Percentiles rank a stretch among this genome's conserved stretches.
These are phyloP conservation scores for Tychaedon coryphoeus DNA, from an alignment of 2,113 vertebrate genomes.

Conservation along the genomic window DNA sequence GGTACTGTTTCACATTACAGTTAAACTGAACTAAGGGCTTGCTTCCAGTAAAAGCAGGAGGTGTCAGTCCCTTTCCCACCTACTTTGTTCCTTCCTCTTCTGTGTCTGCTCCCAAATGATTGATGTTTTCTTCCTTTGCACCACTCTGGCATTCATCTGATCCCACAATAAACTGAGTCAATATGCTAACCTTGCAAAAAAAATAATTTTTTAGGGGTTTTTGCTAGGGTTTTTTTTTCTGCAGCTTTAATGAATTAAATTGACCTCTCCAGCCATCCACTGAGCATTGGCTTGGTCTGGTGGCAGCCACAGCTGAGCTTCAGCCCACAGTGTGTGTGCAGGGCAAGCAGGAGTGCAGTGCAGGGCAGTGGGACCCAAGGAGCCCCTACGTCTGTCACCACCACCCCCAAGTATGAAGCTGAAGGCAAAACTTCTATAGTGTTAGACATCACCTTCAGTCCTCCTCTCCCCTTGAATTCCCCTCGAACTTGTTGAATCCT, in stretches of 20 bases:
- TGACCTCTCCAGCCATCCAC: no score
- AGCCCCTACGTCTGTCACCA: not conserved
- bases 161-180: not conserved
- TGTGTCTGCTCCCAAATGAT: not conserved
- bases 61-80: not conserved
- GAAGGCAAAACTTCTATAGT: not conserved
- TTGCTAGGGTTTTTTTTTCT: not conserved
- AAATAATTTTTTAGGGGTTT: rapidly evolving
- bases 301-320: not conserved
- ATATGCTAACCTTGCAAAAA: not conserved
- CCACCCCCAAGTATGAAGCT: not conserved
- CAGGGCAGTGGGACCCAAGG: rapidly evolving
- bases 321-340: not conserved
- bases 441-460: not conserved
- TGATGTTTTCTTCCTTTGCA: not conserved
- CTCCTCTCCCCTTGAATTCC: not conserved
- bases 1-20: not conserved
- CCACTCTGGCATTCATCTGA: not conserved
- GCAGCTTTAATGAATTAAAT: no score
- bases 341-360: not conserved
- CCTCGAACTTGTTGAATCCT: not conserved
- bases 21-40: not conserved
- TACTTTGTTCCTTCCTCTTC: not conserved
- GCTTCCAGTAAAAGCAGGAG: not conserved
- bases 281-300: not conserved